Evolutionary conservation across 1,140 invertebrate genomes (phyloP), one percentile per base, ranked within the genome.

Genomic region (Drosophila setifemur): DNA sequence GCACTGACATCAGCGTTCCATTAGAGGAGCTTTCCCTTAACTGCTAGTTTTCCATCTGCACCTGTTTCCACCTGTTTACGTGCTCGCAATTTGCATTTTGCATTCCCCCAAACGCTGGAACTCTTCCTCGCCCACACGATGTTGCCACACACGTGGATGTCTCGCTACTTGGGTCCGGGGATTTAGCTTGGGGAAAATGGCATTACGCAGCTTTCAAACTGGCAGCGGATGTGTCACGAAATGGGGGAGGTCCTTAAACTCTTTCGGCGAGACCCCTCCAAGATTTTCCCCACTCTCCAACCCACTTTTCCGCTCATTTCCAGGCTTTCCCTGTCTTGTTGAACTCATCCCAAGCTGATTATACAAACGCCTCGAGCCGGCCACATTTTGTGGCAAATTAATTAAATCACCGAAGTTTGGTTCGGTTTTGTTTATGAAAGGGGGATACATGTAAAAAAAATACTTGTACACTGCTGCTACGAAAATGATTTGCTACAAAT

Each of bases 311-410:
- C 18, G 1, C 31, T 11, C 7, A 3, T 12, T 23, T 26, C n/a
- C 21, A 26, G 14, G n/a, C 45, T 29, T 40, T 21, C 33, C 23
- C 39, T 2, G 29, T 29, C 31, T 43, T 57, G 35, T 28, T 43
- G 8, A 48, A 54, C 44, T 35, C 58, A 61, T 63, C 40, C 39
- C 52, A 16, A 43, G 70, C 69, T 68, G 66, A 74, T 78, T 79
- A 79, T 78, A 55, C 50, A 53, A 49, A 44, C 31, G 63, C 49
- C 55, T 73, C 14, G 33, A 44, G 68, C 60, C 45, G 43, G 55
- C 78, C 68, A 79, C 64, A 83, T 79, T 85, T 83, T 79, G 81
- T 79, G 70, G 78, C 70, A 85, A 85, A 83, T 83, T 83, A 83
- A 83, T 83, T 85, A 83, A 83, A 79, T 72, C 73, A 66, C 66